Percentiles rank a stretch among this genome's conserved stretches.
These are phyloP conservation scores for Apamea monoglypha DNA, from an alignment of 2,888 invertebrate species.

Conservation along the genomic window DNA sequence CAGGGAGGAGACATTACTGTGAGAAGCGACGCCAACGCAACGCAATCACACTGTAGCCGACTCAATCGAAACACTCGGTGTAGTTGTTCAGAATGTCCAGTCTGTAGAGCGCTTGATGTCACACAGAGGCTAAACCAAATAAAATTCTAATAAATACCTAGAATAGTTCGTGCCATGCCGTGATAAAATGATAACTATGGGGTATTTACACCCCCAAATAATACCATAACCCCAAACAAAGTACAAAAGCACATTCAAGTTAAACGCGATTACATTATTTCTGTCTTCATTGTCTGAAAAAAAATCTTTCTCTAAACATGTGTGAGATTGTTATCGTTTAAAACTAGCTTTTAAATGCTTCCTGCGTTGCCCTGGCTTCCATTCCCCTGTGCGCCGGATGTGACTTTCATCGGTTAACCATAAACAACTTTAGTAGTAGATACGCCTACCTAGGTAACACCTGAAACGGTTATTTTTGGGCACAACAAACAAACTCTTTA, in stretches of 20 bases:
- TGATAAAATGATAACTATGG: background rate
- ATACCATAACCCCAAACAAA: background rate
- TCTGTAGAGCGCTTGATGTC: background rate
- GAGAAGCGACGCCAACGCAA: constrained; percentile 46
- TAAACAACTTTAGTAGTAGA: too few relatives aligned
- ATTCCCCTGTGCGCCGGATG: too few relatives aligned
- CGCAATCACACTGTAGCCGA: background rate
- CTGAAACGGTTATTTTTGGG: background rate
- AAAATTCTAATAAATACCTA: background rate
- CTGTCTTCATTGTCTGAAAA: background rate
- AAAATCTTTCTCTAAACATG: background rate
- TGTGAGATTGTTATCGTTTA: background rate
- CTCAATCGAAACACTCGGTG: background rate
- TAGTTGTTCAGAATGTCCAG: constrained; percentile 7
- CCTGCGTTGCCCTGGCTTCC: background rate
- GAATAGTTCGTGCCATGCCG: background rate
- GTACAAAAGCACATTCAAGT: background rate
- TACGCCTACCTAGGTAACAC: too few relatives aligned
- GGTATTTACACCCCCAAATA: background rate
- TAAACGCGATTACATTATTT: background rate
- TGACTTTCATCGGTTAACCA: too few relatives aligned
- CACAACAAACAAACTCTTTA: background rate
- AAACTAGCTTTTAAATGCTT: too few relatives aligned
- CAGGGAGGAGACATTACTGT: constrained; percentile 23
- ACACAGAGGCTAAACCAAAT: background rate